Evolutionary conservation across 2,113 vertebrate genomes (phyloP), one percentile per base, ranked within the genome.

Genomic region (Oreochromis aureus): DNA sequence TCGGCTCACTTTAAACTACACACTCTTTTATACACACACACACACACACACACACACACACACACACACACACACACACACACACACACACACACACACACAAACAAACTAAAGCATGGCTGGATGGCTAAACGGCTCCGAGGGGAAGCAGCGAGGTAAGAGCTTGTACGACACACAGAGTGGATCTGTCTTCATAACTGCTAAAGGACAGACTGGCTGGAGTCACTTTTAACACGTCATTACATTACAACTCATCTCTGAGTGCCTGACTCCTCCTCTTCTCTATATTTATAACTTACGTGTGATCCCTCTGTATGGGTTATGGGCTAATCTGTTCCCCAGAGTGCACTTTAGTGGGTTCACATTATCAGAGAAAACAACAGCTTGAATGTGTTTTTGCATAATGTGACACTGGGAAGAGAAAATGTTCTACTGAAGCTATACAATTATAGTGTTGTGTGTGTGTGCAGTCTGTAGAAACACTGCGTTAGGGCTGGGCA

Each of bases 171-270:
- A 7, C 24, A 61, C 83, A 39, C 15, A 39, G 34, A 59, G 73
- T 61, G 53, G 85, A 80, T 92, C 76, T 54, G 41, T 91, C 83
- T 87, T 84, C 55, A 79, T 91, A 86, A 83, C n/a, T 7, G 15
- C 19, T 58, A 66, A 82, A 83, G 80, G 58, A 89, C 82, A 27
- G 56, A 71, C 80, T 69, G 51, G 83, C 80, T 1, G 39, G 79
- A 82, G 85, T 81, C 85, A 83, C 80, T 87, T 90, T 87, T 41
- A 87, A 84, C 87, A 86, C 18, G 2, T 81, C 87, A 84, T 89
- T 83, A 73, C 73, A 44, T 82, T 18, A 24, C 69, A 44, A 5
- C 59, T 85, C 84, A 56, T 80, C 86, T 90, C 79, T 63, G 46
- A 30, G 24, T 15, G 59, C 53, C 51, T 15, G 66, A 78, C 44